Evolutionary conservation across 2,113 vertebrate genomes (phyloP).

Genomic region (Oreocharis arfaki): DNA sequence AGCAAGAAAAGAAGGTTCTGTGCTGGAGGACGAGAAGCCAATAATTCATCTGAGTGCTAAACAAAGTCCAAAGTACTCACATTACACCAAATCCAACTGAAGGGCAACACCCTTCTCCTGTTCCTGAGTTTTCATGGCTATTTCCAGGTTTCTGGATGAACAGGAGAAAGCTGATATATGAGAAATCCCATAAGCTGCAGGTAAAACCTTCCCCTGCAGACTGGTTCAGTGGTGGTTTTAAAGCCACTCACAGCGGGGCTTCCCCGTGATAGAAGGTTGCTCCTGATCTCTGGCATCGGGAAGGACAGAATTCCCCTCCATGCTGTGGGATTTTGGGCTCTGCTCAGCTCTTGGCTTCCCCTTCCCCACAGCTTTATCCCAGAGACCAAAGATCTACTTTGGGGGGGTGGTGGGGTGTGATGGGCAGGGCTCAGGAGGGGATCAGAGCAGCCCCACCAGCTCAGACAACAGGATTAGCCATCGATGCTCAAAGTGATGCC

Average conservation of each 20-base stretch:
- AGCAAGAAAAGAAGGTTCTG: neutral
- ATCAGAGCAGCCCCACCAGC: neutral
- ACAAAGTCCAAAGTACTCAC: slow-evolving; percentile 21
- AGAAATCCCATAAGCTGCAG: neutral
- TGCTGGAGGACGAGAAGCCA: neutral
- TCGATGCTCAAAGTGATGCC: neutral
- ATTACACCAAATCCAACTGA: neutral
- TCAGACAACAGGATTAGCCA: neutral
- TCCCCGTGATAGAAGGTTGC: rapidly evolving
- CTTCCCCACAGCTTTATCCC: neutral
- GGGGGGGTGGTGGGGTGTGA: neutral
- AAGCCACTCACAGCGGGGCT: rapidly evolving
- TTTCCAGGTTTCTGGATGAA: neutral
- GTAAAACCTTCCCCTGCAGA: neutral
- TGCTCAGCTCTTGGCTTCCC: neutral
- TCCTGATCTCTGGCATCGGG: neutral
- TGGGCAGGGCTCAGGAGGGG: neutral
- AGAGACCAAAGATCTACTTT: neutral
- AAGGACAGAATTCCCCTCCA: neutral
- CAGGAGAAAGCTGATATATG: neutral
- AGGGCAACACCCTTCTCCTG: slow-evolving; percentile 6
- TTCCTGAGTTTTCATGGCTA: neutral
- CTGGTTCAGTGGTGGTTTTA: neutral
- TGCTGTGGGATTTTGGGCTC: rapidly evolving
- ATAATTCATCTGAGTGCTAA: neutral